Percentiles rank a stretch among this genome's conserved stretches.
Evolutionary conservation across 1,140 invertebrate species (phyloP).

Genomic region (Drosophila ficusphila): DNA sequence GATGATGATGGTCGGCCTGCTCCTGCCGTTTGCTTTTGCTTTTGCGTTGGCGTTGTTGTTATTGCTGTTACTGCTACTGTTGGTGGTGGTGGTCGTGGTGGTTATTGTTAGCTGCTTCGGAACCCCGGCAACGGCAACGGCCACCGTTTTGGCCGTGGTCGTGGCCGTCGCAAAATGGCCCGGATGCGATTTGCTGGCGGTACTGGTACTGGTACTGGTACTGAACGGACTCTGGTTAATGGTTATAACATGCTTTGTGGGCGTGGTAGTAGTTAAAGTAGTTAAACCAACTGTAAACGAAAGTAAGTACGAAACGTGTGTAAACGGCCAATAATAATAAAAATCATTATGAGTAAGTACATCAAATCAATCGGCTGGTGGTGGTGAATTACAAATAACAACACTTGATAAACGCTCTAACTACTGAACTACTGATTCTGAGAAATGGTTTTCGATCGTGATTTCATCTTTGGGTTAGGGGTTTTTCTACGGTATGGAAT

Average conservation of each 20-base stretch:
- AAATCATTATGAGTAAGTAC: conserved; percentile 39
- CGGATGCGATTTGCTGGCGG: conserved; percentile 40
- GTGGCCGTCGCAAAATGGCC: conserved; percentile 46
- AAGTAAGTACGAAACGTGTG: conserved; percentile 74
- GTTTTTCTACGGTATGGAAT: conserved; percentile 24
- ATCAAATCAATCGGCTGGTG: conserved; percentile 13
- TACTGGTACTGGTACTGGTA: too few species aligned
- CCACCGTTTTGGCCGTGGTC: conserved; percentile 42
- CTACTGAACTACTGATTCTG: conserved; percentile 1
- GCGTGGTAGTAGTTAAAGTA: conserved; percentile 68
- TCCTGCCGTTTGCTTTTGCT: conserved; percentile 22
- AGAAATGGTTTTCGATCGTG: conserved; percentile 1
- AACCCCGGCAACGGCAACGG: conserved; percentile 27
- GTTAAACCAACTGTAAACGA: conserved; percentile 82
- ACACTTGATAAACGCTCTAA: not conserved
- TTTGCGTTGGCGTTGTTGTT: too few species aligned
- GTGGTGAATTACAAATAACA: not conserved
- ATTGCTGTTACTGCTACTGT: conserved; percentile 9
- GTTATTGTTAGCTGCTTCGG: conserved; percentile 34
- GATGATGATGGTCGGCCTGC: conserved; percentile 15
- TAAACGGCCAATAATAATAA: conserved; percentile 66
- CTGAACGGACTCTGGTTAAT: conserved; percentile 78
- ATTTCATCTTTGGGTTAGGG: conserved; percentile 10
- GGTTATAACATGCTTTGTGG: conserved; percentile 80
- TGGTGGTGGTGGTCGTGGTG: conserved; percentile 21